Percentiles rank a stretch among this genome's conserved stretches.
Conservation (phyloP, 2,797 vertebrate species). For the Rhyacichthys aspro region DNA sequence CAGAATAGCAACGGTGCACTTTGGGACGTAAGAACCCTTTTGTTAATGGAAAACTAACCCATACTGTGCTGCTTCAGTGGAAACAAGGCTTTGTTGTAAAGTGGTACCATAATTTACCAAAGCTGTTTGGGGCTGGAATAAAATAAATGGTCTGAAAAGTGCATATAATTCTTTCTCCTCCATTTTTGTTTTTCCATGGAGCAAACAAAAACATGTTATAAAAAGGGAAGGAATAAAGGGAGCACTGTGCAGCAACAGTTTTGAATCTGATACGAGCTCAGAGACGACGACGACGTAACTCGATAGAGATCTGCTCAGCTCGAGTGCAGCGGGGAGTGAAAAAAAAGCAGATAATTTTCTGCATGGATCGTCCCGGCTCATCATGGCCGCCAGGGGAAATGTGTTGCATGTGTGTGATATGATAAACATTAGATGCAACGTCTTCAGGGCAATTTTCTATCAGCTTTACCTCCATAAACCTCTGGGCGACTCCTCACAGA, state of each 20-base stretch:
- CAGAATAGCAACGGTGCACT: too few species aligned
- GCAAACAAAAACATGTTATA: constrained; percentile 2
- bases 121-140: too few species aligned
- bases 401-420: constrained; percentile 50
- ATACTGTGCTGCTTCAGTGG: too few species aligned
- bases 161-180: too few species aligned
- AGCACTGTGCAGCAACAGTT: too few species aligned
- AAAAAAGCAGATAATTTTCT: constrained; percentile 64
- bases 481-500: too few species aligned
- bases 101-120: too few species aligned
- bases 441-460: constrained; percentile 17
- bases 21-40: too few species aligned
- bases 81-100: too few species aligned
- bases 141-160: too few species aligned
- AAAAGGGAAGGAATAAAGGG: constrained; percentile 1
- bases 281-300: constrained; percentile 32
- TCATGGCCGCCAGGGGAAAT: constrained; percentile 45
- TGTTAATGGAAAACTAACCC: too few species aligned
- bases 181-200: not conserved
- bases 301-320: constrained; percentile 52
- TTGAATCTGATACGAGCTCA: not conserved
- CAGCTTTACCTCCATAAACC: constrained; percentile 7
- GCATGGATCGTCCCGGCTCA: constrained; percentile 59
- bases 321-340: constrained; percentile 29
- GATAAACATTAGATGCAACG: constrained; percentile 43